Evolutionary conservation across 2,888 invertebrate genomes (phyloP), one percentile per base, ranked within the genome.

Genomic region (Monopis laevigella): DNA sequence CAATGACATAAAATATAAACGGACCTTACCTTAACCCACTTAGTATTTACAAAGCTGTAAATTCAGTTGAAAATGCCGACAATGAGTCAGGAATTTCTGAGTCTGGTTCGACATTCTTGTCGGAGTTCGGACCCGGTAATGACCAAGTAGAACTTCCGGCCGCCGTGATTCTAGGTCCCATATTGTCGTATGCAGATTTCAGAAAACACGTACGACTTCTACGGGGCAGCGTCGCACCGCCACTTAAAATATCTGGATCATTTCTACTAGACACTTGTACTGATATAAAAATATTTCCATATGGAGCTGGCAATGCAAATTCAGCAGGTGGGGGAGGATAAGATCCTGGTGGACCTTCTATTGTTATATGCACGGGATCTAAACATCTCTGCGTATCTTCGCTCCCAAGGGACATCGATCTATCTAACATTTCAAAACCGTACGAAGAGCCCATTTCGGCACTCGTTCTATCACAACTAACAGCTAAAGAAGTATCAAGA

Each of bases 101-200:
- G 13, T 36, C 12, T 16, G 26, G 65, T 43, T 73, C 74, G 10
- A 60, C 41, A 34, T 68, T 65, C 30, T 51, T 52, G 32, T 78
- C 78, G 1, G 65, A 55, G 47, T 65, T 73, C 17, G 40, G 32
- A 11, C 32, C 41, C 45, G 91, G 91, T 51, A 94, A 74, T 12
- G 93, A 93, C 62, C 93, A 86, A 8, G 91, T 92, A 1, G 93
- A 90, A 85, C 93, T 58, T 84, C 94, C 66, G 1, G 92, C 92
- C 10, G 93, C 93, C n/a, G 94, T 94, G 40, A 94, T 92, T 53
- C 94, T 83, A 27, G 93, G 90, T 1, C 94, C 94, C 90, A 94
- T 92, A 68, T 93, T 93, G 70, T 95, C 94, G 64, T 94, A 94
- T 39, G 90, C 90, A 24, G 89, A 87, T 49, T 72, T 81, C 24